A percentile compares a stretch with the other conserved stretches of the same genome.
Evolutionary conservation across 2,113 vertebrate species (phyloP).

Genomic region (Odobenus rosmarus): DNA sequence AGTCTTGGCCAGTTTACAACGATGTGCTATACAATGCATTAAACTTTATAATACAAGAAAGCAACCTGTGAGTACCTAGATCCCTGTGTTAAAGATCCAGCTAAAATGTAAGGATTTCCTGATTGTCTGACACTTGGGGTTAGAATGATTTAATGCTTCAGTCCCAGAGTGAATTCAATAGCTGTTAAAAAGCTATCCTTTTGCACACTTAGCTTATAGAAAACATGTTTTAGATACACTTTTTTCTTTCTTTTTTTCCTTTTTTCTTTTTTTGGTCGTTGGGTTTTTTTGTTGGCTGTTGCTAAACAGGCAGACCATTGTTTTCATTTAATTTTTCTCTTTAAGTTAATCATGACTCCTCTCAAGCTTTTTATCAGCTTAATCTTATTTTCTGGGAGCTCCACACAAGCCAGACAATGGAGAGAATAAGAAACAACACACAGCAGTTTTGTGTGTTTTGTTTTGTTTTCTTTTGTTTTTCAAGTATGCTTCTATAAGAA

Average conservation of each 20-base stretch:
- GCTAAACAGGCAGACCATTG: not conserved
- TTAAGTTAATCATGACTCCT: not conserved
- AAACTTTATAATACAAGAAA: conserved; percentile 51
- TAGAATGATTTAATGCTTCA: conserved; percentile 49
- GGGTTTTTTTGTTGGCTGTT: not conserved
- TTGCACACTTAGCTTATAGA: conserved; percentile 58
- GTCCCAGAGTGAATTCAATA: conserved; percentile 28
- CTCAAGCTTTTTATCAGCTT: not conserved
- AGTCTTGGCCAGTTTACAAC: conserved; percentile 68
- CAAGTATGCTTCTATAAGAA: not conserved
- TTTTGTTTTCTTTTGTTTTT: not conserved
- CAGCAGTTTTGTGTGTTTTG: not conserved
- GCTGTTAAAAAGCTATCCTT: not conserved
- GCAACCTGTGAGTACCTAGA: not conserved
- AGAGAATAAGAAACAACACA: not conserved
- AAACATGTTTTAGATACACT: not conserved
- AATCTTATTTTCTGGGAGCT: not conserved
- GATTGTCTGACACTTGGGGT: conserved; percentile 52
- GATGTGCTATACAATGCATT: conserved; percentile 52
- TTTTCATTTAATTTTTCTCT: not conserved
- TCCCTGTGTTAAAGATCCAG: not conserved
- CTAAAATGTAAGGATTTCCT: conserved; percentile 60
- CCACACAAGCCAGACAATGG: not conserved
- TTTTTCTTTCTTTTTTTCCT: not conserved
- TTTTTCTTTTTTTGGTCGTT: not conserved